These are phyloP conservation scores for Psammodynastes pulverulentus DNA, from an alignment of 2,113 vertebrate genomes.

Conservation along the genomic window DNA sequence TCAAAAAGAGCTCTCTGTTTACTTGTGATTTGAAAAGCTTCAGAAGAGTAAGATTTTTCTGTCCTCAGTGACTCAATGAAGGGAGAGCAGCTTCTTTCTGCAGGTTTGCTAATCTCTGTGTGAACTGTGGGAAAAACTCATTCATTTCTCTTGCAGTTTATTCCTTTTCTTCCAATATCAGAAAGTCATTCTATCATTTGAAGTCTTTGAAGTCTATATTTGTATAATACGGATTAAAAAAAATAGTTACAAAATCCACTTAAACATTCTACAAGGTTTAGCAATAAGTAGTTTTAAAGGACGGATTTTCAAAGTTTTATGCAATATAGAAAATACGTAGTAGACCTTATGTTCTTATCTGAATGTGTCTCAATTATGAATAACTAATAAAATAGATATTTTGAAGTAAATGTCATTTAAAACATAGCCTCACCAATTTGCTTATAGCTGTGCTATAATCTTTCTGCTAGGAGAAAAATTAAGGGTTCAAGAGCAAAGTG, in stretches of 20 bases:
- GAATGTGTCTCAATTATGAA: background rate
- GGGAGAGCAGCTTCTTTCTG: background rate
- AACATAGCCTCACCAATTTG: background rate
- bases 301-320: accelerated
- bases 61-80: background rate
- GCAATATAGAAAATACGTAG: background rate
- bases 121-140: background rate
- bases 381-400: background rate
- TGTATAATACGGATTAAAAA: background rate
- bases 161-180: background rate
- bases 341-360: background rate
- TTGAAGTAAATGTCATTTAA: background rate
- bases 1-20: background rate
- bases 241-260: background rate
- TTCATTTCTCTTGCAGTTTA: background rate
- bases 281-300: background rate
- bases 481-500: slow-evolving; percentile 18
- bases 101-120: slow-evolving; percentile 9
- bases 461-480: slow-evolving; percentile 40
- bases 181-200: background rate
- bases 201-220: background rate
- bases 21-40: background rate
- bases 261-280: background rate
- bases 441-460: slow-evolving; percentile 2
- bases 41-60: background rate